Evolutionary conservation across 1,140 invertebrate genomes (phyloP), one percentile per base, ranked within the genome.

Genomic region (Homarus americanus): DNA sequence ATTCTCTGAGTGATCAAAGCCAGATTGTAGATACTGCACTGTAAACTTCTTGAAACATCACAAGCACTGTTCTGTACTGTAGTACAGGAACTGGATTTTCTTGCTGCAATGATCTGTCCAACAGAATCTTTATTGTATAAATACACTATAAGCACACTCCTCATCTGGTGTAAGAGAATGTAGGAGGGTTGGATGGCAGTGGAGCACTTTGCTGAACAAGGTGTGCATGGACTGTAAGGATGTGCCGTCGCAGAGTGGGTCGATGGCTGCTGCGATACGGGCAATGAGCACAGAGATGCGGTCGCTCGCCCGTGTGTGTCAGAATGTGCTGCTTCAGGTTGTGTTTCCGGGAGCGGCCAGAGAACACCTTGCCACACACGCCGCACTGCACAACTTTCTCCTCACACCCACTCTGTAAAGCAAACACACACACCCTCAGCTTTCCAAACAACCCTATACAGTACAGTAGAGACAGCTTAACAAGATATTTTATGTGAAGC

Each of bases 241-340:
- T 87, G 66, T 92, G 92, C 58, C 92, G 79, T 40, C 86, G 83
- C 34, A 92, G 63, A 72, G 92, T 89, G 63, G 89, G 89, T 32
- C 86, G 87, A 36, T 92, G 92, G 63, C 80, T 92, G 73, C 89
- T 91, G 76, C 93, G 88, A 84, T 95, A 95, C 0, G 92, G 93
- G 84, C 95, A 95, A 49, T 94, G 92, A 41, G 94, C 93, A 88
- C 95, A 95, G 28, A 91, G 85, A 83, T 94, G 94, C 0, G 95
- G 94, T 88, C 93, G 94, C 44, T 94, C 94, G 10, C 93, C 95
- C 76, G 93, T 93, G 72, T 95, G 95, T 2, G 92, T 93, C 34
- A 88, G 75, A n/a, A 75, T 76, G 78, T 93, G 92, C 72, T 91
- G 88, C 82, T 86, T 88, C 88, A 93, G 85, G 88, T 90, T 90